Evolutionary conservation across 2,888 invertebrate genomes (phyloP), one percentile per base, ranked within the genome.

Genomic region (Pelosia muscerda): DNA sequence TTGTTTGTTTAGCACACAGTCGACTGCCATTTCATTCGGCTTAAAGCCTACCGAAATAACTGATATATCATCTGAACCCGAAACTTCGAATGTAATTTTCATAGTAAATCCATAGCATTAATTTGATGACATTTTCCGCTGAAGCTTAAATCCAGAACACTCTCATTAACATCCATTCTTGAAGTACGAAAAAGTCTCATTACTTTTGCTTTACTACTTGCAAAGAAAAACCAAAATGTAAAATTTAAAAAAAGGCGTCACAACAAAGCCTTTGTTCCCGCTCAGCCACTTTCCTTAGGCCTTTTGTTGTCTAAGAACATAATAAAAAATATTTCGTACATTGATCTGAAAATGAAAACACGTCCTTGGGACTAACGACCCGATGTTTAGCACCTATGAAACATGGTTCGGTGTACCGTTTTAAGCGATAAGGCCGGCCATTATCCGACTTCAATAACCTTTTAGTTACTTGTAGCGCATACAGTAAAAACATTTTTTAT

Each of bases 241-340:
- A 49, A 49, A n/a, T 49, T 49, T n/a, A 74, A 67, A 77, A 81
- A 31, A 71, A 77, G 69, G 72, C 26, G 67, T 59, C 28, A 72
- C 68, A 75, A 85, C 77, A 81, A 81, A 74, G 77, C 71, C 62
- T 75, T 84, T 84, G 82, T 85, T 81, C 75, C 66, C 72, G 63
- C 58, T 79, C 75, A 74, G 79, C 69, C 71, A 77, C 78, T 81
- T 80, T 81, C 76, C 77, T 78, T 77, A 70, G 67, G 68, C 63
- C 76, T 68, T 77, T 84, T 84, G 82, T 83, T 69, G 66, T 22
- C 63, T 71, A 75, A 72, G n/a, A 60, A 60, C 34, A 62, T 53
- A 38, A 38, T n/a, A 63, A 78, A 78, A 76, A 75, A 73, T 68
- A 73, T 71, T 70, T 74, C 57, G 26, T 68, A 66, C 26, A 42